Percentiles rank a stretch among this genome's conserved stretches.
Conservation (phyloP, 2,797 vertebrate species). For the Avahi laniger region DNA sequence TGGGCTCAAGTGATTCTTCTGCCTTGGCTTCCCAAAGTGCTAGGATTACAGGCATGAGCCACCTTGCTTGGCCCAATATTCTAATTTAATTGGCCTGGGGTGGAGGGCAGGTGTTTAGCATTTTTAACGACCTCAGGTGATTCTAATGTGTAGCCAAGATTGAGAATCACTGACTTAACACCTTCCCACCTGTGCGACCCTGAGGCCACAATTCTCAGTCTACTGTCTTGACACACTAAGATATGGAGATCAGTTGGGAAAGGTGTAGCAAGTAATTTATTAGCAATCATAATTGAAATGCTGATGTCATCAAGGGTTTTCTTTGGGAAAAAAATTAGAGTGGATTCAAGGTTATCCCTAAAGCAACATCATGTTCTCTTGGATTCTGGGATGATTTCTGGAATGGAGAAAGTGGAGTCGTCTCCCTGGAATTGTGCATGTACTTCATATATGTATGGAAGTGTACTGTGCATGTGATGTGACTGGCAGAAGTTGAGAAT, state of each 20-base stretch:
- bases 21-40: not conserved
- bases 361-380: not conserved
- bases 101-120: not conserved
- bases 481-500: not conserved
- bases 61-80: not conserved
- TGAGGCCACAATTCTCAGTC: not conserved
- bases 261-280: not conserved
- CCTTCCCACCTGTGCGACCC: not conserved
- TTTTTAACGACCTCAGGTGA: not conserved
- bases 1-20: too few relatives aligned
- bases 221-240: not conserved
- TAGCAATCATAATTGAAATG: slow-evolving; percentile 19
- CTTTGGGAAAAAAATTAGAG: not conserved
- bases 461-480: not conserved
- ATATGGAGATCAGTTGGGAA: not conserved
- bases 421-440: not conserved
- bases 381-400: slow-evolving; percentile 3
- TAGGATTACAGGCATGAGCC: not conserved
- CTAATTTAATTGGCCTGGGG: not conserved
- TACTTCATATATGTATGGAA: not conserved
- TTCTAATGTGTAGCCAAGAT: not conserved
- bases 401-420: not conserved
- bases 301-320: not conserved
- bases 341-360: not conserved
- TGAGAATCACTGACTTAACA: not conserved